Conservation (phyloP, 2,113 vertebrate species). For the Lota lota region DNA sequence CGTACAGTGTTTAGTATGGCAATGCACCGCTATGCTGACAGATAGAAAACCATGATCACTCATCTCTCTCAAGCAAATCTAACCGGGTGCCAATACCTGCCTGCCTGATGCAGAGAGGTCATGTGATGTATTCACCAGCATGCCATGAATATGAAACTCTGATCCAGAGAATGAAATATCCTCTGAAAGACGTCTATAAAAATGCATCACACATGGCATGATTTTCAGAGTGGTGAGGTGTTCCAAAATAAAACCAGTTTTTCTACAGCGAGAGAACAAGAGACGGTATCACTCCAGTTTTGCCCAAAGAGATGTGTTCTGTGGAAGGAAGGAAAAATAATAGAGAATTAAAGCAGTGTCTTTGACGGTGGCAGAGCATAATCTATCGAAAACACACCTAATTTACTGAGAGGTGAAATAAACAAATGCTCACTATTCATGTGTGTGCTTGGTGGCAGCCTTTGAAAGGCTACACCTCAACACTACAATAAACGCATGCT, state of each 20-base stretch:
- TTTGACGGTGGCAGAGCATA: slow-evolving; percentile 28
- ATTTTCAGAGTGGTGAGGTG: slow-evolving; percentile 25
- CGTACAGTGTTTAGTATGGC: background rate
- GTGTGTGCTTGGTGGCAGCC: slow-evolving; percentile 24
- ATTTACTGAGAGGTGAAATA: slow-evolving; percentile 43
- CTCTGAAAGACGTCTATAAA: slow-evolving; percentile 29
- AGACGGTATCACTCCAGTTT: slow-evolving; percentile 25
- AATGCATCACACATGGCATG: slow-evolving; percentile 24
- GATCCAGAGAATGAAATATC: background rate
- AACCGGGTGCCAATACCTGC: background rate
- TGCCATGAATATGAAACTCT: slow-evolving; percentile 35
- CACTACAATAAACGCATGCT: background rate
- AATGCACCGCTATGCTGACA: background rate
- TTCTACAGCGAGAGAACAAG: slow-evolving; percentile 17
- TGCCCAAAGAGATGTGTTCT: slow-evolving; percentile 42
- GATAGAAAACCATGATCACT: slow-evolving; percentile 1
- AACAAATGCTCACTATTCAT: slow-evolving; percentile 28
- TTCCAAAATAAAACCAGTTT: slow-evolving; percentile 13
- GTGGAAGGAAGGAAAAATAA: background rate
- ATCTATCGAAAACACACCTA: slow-evolving; percentile 26
- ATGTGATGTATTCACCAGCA: slow-evolving; percentile 35
- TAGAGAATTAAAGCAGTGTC: slow-evolving; percentile 34
- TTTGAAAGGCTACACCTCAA: background rate
- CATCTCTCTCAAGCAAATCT: too few species aligned
- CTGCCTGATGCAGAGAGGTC: slow-evolving; percentile 2